Conservation (phyloP, 2,113 vertebrate species). For the Rhizomys pruinosus region DNA sequence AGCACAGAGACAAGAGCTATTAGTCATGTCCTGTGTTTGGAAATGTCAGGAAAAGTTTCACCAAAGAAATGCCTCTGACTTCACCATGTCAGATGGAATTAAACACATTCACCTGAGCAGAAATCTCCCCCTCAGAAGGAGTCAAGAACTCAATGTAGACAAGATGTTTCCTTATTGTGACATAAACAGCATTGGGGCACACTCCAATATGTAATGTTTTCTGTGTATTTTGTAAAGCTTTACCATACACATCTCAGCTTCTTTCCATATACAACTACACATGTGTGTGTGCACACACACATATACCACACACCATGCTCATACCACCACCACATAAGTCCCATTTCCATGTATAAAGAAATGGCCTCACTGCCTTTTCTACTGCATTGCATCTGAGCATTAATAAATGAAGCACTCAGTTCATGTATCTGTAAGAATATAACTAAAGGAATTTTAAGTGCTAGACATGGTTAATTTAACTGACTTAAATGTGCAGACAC, state of each 20-base stretch:
- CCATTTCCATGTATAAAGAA: not conserved
- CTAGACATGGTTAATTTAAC: slow-evolving; percentile 31
- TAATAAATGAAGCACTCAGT: not conserved
- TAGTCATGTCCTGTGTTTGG: not conserved
- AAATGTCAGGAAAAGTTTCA: not conserved
- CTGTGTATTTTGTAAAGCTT: not conserved
- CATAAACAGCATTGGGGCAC: too few relatives aligned
- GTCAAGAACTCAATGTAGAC: not conserved
- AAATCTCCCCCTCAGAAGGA: not conserved
- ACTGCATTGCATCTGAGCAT: not conserved
- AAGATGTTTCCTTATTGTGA: not conserved
- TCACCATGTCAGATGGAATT: not conserved
- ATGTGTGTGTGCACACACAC: too few relatives aligned
- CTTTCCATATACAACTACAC: too few relatives aligned
- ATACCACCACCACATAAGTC: not conserved
- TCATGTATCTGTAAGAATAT: not conserved
- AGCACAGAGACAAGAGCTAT: not conserved
- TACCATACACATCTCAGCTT: not conserved
- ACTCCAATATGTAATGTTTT: not conserved
- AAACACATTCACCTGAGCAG: not conserved
- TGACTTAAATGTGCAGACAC: not conserved
- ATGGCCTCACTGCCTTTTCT: not conserved
- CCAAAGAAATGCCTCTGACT: not conserved
- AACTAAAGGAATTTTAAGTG: slow-evolving; percentile 42
- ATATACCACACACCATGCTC: not conserved